phyloP scores from a whole-genome alignment of 2,888 invertebrate species.

The Mylabris sibirica region DNA sequence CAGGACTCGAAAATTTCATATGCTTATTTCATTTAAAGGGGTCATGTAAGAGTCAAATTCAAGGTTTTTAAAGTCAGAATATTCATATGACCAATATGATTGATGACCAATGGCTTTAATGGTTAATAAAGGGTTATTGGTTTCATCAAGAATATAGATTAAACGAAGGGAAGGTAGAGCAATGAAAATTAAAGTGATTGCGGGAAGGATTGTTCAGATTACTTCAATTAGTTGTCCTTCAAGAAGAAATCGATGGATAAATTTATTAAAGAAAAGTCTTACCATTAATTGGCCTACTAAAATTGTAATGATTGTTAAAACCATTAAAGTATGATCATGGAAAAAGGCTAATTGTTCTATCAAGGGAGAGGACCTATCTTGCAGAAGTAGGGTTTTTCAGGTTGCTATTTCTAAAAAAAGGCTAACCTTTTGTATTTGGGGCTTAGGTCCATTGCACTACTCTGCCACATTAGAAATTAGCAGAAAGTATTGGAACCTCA shows the following conservation, averaged over 20 bases:
- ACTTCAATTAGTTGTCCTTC: constrained; percentile 70
- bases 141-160: constrained; percentile 70
- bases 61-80: constrained; percentile 66
- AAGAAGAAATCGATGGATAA: constrained; percentile 66
- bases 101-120: constrained; percentile 72
- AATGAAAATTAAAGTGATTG: constrained; percentile 70
- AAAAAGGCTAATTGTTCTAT: constrained; percentile 74
- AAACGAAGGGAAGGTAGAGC: constrained; percentile 69
- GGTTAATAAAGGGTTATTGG: constrained; percentile 66
- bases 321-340: constrained; percentile 69
- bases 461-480: constrained; percentile 70
- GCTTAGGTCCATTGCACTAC: constrained; percentile 72
- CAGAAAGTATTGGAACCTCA: constrained; percentile 66
- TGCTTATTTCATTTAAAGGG: constrained; percentile 58
- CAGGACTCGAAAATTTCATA: constrained; percentile 66
- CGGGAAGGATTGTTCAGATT: constrained; percentile 71
- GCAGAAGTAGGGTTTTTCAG: constrained; percentile 67
- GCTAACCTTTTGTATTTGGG: constrained; percentile 72
- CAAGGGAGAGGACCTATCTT: constrained; percentile 69
- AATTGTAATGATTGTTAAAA: constrained; percentile 69
- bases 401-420: constrained; percentile 71
- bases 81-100: constrained; percentile 66
- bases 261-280: constrained; percentile 66
- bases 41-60: constrained; percentile 72
- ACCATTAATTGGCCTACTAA: constrained; percentile 68